phyloP scores from a whole-genome alignment of 2,797 vertebrate species.

The Molossus alvarezi region DNA sequence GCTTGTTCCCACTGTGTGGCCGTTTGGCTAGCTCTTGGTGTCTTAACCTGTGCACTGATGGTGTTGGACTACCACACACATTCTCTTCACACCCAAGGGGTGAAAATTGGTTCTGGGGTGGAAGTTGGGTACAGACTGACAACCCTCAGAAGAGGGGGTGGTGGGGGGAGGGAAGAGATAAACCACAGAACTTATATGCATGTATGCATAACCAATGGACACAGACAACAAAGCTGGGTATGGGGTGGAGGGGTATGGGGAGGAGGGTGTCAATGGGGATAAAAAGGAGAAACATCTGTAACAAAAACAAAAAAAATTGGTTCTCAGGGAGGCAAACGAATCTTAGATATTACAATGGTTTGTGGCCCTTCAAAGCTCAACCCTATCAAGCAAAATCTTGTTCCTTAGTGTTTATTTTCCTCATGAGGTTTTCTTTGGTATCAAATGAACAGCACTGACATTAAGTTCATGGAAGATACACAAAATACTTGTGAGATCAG shows the following conservation, averaged over 20 bases:
- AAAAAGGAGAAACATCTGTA: too few species aligned
- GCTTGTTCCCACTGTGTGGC: accelerated
- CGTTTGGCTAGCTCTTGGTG: accelerated
- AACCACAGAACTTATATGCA: too few species aligned
- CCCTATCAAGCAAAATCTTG: background rate
- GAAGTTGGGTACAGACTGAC: too few species aligned
- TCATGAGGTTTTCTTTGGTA: background rate
- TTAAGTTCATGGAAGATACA: background rate
- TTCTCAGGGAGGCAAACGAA: background rate
- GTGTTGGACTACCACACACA: background rate
- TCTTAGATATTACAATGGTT: background rate
- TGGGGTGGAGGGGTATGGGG: too few species aligned
- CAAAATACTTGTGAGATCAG: background rate
- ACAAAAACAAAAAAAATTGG: background rate
- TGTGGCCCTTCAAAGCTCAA: background rate
- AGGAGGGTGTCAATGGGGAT: too few species aligned
- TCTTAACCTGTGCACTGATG: background rate
- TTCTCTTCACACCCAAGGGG: background rate
- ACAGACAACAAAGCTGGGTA: too few species aligned
- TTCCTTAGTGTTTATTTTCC: background rate
- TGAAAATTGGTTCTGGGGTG: background rate
- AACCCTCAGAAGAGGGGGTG: too few species aligned
- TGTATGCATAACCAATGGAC: too few species aligned
- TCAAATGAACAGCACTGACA: background rate
- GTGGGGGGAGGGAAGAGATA: too few species aligned